Base-by-base conservation (phyloP, 2,888 invertebrate genomes). In the Napeogenes inachia region DNA sequence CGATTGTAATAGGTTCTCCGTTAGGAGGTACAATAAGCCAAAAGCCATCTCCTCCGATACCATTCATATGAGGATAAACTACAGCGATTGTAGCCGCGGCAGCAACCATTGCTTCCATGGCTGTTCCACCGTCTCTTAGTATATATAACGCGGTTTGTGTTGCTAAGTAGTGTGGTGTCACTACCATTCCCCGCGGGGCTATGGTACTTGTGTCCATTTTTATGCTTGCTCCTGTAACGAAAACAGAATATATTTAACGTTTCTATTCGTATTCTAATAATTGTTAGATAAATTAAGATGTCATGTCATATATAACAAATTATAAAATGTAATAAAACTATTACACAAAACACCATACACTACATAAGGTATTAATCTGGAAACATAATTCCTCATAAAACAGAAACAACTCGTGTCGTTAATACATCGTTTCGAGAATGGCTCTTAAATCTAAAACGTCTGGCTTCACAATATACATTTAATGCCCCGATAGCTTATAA, bases 41-140 rank as follows among this genome's bases (percentile, higher is more conserved):
- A 68, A 87, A 87, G 0, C 84, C 78, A 63, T 89, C 89, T 2
- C 89, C 89, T 2, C 89, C 89, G 38, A 89, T 85, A 59, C 82
- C 73, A 65, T 86, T 89, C 87, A 87, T 87, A 57, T 89, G 87
- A 32, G 89, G 89, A 57, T 86, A 88, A 0, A 88, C 85, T 3
- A 89, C 88, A 2, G 87, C 74, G 46, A 88, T 73, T 0, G 88
- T 89, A 2, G 89, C 89, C 12, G 89, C 89, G 5, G 89, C 89
- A 30, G 87, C 79, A 0, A 89, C 82, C 67, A 80, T 82, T 2
- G 89, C 89, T 71, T 89, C 89, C 59, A 89, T 85, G 2, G 89
- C 89, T 5, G 88, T 88, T 32, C 89, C 89, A 30, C 88, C 89
- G 69, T 81, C 79, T 71, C 76, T 77, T 0, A 89, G 77, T 3